phyloP scores from a whole-genome alignment of 1,140 invertebrate genomes.

The Brachionus calyciflorus region DNA sequence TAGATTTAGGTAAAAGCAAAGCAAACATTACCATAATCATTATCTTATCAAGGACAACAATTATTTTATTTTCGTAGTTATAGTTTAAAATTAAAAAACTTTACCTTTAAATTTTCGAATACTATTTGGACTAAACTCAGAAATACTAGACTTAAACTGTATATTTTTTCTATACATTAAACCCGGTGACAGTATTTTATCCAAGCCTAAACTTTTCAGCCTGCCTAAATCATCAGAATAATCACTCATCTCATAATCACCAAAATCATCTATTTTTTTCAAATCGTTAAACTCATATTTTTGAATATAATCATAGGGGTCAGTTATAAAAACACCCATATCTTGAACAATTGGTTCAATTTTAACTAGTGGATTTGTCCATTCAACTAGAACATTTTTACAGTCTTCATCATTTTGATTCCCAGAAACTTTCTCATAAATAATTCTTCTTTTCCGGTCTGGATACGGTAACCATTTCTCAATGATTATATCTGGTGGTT shows the following conservation, averaged over 20 bases:
- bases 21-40: too few relatives aligned
- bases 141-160: too few relatives aligned
- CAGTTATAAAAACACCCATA: not conserved
- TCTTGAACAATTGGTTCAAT: not conserved
- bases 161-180: too few relatives aligned
- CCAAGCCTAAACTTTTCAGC: not conserved
- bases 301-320: not conserved
- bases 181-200: not conserved
- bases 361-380: not conserved
- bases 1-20: too few relatives aligned
- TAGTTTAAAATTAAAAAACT: too few relatives aligned
- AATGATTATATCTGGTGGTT: constrained; percentile 40
- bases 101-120: too few relatives aligned
- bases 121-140: too few relatives aligned
- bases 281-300: not conserved
- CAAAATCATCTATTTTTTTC: not conserved
- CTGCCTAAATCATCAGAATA: not conserved
- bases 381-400: constrained; percentile 42
- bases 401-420: not conserved
- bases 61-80: too few relatives aligned
- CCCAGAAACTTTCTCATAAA: constrained; percentile 21
- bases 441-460: constrained; percentile 13
- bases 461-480: constrained; percentile 46
- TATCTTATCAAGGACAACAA: too few relatives aligned
- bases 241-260: constrained; percentile 2